Evolutionary conservation across 2,888 invertebrate genomes (phyloP).

Genomic region (Cheilosia pagana): DNA sequence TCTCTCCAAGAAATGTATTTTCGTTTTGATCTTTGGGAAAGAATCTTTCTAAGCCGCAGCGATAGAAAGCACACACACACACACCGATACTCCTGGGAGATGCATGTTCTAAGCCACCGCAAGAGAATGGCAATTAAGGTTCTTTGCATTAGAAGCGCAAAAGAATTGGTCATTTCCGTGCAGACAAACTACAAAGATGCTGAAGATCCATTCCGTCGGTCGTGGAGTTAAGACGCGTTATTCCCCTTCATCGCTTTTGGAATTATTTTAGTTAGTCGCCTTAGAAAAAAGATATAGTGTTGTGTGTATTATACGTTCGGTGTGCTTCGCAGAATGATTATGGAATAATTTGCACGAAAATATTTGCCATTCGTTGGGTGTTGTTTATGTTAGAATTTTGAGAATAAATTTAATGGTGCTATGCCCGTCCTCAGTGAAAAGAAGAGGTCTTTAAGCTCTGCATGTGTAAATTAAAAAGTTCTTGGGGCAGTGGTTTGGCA

Average conservation of each 20-base stretch:
- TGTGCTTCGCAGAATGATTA: slow-evolving; percentile 38
- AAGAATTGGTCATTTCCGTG: slow-evolving; percentile 69
- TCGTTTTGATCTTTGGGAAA: slow-evolving; percentile 67
- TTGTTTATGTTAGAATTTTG: slow-evolving; percentile 5
- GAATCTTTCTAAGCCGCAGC: slow-evolving; percentile 60
- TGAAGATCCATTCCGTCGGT: slow-evolving; percentile 60
- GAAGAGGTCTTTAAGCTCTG: slow-evolving; percentile 43
- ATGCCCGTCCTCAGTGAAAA: slow-evolving; percentile 15
- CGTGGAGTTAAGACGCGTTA: slow-evolving; percentile 66
- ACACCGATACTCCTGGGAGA: slow-evolving; percentile 31
- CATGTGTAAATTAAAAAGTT: slow-evolving; percentile 35
- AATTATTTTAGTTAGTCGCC: slow-evolving; percentile 16
- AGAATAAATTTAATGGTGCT: slow-evolving; percentile 26
- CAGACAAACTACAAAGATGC: slow-evolving; percentile 45
- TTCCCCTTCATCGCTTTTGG: slow-evolving; percentile 30
- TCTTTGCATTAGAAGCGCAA: slow-evolving; percentile 46
- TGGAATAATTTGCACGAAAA: slow-evolving; percentile 58
- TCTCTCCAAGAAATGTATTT: slow-evolving; percentile 65
- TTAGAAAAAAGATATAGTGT: neutral
- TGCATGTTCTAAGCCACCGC: slow-evolving; percentile 53
- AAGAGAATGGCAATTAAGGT: slow-evolving; percentile 74
- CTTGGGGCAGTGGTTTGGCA: slow-evolving; percentile 27
- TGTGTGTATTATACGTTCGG: slow-evolving; percentile 6
- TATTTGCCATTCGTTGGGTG: slow-evolving; percentile 53
- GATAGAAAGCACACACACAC: slow-evolving; percentile 26